Evolutionary conservation across 2,113 vertebrate genomes (phyloP).

Genomic region (Oryctolagus cuniculus): mOryCun1.1 NC_091442.1:56176501-56177000

Average conservation of each 20-base stretch:
- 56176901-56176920: slow-evolving; percentile 10
- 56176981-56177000: not conserved
- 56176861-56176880: slow-evolving; percentile 37
- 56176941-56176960: not conserved
- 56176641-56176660: not conserved
- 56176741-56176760: slow-evolving; percentile 19
- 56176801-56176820: slow-evolving; percentile 78
- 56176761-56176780: slow-evolving; percentile 66
- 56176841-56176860: slow-evolving; percentile 26
- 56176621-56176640: not conserved
- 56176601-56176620: not conserved
- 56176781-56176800: slow-evolving; percentile 61
- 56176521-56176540: slow-evolving; percentile 29
- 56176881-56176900: not conserved
- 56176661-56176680: slow-evolving; percentile 40
- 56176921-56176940: slow-evolving; percentile 1
- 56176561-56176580: not conserved
- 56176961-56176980: not conserved
- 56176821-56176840: slow-evolving; percentile 73
- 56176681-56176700: not conserved
- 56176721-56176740: slow-evolving; percentile 18
- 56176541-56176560: slow-evolving; percentile 40
- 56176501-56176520: slow-evolving; percentile 3
- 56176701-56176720: slow-evolving; percentile 41
- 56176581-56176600: not conserved